Percentiles rank a stretch among this genome's conserved stretches.
phyloP scores from a whole-genome alignment of 2,888 invertebrate genomes.

The Meta bourneti region DNA sequence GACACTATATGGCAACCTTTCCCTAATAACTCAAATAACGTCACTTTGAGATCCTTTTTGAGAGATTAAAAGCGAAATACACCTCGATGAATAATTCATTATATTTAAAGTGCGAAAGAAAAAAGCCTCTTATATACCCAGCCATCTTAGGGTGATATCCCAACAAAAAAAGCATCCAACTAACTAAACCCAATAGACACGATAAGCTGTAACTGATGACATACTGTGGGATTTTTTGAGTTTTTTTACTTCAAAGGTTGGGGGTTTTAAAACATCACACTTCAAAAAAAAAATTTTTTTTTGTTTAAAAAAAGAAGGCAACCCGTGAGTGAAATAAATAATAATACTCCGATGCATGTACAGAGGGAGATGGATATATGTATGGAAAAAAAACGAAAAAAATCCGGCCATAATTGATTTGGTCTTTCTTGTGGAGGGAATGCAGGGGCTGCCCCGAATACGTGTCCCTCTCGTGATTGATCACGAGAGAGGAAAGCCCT shows the following conservation, averaged over 20 bases:
- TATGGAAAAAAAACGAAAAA: slow-evolving; percentile 24
- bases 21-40: slow-evolving; percentile 8
- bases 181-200: slow-evolving; percentile 66
- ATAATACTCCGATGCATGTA: slow-evolving; percentile 57
- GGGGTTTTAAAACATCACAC: slow-evolving; percentile 42
- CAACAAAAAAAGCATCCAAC: slow-evolving; percentile 27
- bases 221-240: slow-evolving; percentile 36
- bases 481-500: slow-evolving; percentile 69
- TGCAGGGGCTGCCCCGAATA: slow-evolving; percentile 10
- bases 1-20: neutral
- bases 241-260: slow-evolving; percentile 36
- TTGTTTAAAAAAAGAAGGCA: slow-evolving; percentile 24
- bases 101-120: slow-evolving; percentile 44
- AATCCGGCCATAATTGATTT: slow-evolving; percentile 71
- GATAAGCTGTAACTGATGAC: slow-evolving; percentile 70
- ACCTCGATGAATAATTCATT: slow-evolving; percentile 71
- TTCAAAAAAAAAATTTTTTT: slow-evolving; percentile 4
- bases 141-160: slow-evolving; percentile 18
- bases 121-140: slow-evolving; percentile 14
- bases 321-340: slow-evolving; percentile 50
- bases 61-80: slow-evolving; percentile 61
- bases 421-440: slow-evolving; percentile 51
- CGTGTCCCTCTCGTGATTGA: slow-evolving; percentile 70
- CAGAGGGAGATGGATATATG: neutral
- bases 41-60: slow-evolving; percentile 34